Evolutionary conservation across 2,888 invertebrate genomes (phyloP), one percentile per base, ranked within the genome.

Genomic region (Agriopis leucophaearia): DNA sequence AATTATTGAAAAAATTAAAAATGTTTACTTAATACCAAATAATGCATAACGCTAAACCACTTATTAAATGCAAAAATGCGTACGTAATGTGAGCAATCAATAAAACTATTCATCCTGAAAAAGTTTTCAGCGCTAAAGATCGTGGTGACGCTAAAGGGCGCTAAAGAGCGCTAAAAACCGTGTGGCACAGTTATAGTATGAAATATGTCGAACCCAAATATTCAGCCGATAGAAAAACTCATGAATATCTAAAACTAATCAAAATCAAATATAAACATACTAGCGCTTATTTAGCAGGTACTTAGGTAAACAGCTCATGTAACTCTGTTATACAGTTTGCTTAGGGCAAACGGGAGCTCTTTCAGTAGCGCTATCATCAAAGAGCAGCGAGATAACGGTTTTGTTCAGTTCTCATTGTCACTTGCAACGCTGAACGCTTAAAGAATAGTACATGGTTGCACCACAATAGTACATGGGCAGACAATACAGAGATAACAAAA

Each of bases 331-430:
- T 38, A n/a, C 47, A 12, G 36, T 16, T 58, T 47, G 4, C 15
- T n/a, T 57, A 36, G 12, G 15, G 36, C 15, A 10, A 16, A 36
- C 15, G n/a, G n/a, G 48, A 35, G 15, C 8, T 57, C 47, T 35
- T 38, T 79, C 76, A 75, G 66, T 68, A 70, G 69, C 63, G 68
- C 60, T 77, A 82, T 81, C 82, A 78, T 76, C 78, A 83, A 81
- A 82, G 78, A 71, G 62, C 55, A 61, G 70, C 63, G 68, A 80
- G 80, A 82, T 83, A 56, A 72, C 73, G 70, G 74, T 77, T 80
- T 81, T 72, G 69, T 74, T 75, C 73, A 76, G 74, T 74, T 74
- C 66, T 58, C 56, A 13, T 55, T 71, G 72, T 70, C 74, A 56
- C 52, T 66, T 64, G 69, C 66, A 65, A 54, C 62, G 57, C 73